Evolutionary conservation across 2,888 invertebrate species (phyloP).

Genomic region (Xanthia icteritia): DNA sequence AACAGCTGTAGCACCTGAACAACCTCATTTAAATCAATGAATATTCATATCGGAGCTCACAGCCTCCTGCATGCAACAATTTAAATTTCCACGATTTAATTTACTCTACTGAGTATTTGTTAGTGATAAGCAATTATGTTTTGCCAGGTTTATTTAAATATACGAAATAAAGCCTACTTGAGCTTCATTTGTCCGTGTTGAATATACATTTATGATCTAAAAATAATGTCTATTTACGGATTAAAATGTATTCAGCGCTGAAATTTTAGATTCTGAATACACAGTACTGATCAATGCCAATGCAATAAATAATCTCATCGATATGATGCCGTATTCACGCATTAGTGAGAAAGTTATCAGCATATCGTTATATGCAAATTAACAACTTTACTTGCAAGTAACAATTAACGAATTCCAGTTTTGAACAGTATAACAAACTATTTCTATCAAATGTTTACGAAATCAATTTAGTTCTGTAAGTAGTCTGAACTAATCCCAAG

Average conservation of each 20-base stretch:
- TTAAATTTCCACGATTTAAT: slow-evolving; percentile 61
- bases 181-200: slow-evolving; percentile 30
- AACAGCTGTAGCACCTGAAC: slow-evolving; percentile 60
- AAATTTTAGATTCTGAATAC: slow-evolving; percentile 22
- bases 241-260: slow-evolving; percentile 14
- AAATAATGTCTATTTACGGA: slow-evolving; percentile 26
- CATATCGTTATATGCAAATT: slow-evolving; percentile 11
- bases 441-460: slow-evolving; percentile 21
- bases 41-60: slow-evolving; percentile 69
- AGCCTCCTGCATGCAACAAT: slow-evolving; percentile 64
- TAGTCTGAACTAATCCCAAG: slow-evolving; percentile 17
- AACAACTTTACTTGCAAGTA: neutral
- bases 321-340: slow-evolving; percentile 5
- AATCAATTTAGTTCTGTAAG: slow-evolving; percentile 20
- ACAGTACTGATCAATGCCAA: slow-evolving; percentile 32
- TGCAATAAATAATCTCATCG: slow-evolving; percentile 16
- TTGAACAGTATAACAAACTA: slow-evolving; percentile 12
- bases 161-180: slow-evolving; percentile 33
- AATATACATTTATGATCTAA: slow-evolving; percentile 30
- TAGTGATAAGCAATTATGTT: slow-evolving; percentile 52
- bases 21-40: slow-evolving; percentile 67
- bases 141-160: slow-evolving; percentile 42
- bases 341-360: slow-evolving; percentile 7
- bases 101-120: slow-evolving; percentile 40
- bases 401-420: slow-evolving; percentile 22